Evolutionary conservation across 1,140 invertebrate genomes (phyloP).

Genomic region (Aricia agestis): DNA sequence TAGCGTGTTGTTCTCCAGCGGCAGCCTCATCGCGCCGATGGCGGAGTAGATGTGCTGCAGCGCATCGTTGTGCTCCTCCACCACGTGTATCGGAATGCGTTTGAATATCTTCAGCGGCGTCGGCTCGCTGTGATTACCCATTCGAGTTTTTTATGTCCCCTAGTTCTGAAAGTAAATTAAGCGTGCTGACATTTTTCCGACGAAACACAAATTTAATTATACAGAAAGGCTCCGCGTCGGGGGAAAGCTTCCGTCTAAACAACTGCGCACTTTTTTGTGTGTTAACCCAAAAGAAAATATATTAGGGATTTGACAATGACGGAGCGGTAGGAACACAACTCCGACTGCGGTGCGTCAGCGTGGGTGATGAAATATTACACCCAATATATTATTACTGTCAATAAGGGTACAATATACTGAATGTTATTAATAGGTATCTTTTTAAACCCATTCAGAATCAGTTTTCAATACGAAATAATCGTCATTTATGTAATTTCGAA

Average conservation of each 20-base stretch:
- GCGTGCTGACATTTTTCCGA: not conserved
- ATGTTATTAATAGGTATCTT: not conserved
- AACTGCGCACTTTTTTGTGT: conserved; percentile 30
- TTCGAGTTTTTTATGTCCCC: conserved; percentile 5
- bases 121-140: conserved; percentile 7
- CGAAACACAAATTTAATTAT: not conserved
- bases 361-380: conserved; percentile 28
- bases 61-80: conserved; percentile 88
- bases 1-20: conserved; percentile 82
- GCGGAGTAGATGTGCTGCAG: conserved; percentile 87
- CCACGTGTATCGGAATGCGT: conserved; percentile 83
- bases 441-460: not conserved
- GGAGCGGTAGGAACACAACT: conserved; percentile 31
- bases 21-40: conserved; percentile 89
- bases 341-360: conserved; percentile 7
- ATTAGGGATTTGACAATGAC: conserved; percentile 36
- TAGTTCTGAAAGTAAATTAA: not conserved
- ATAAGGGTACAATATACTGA: not conserved
- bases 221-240: not conserved
- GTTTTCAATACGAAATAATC: not conserved
- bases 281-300: conserved; percentile 27
- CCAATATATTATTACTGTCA: conserved; percentile 9
- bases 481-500: too few relatives aligned
- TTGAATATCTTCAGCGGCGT: conserved; percentile 69
- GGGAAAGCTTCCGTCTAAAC: conserved; percentile 3